A percentile compares a stretch with the other conserved stretches of the same genome.
These are phyloP conservation scores for Phrynocephalus guinanensis DNA, from an alignment of 2,797 vertebrate genomes.

Conservation along the genomic window DNA sequence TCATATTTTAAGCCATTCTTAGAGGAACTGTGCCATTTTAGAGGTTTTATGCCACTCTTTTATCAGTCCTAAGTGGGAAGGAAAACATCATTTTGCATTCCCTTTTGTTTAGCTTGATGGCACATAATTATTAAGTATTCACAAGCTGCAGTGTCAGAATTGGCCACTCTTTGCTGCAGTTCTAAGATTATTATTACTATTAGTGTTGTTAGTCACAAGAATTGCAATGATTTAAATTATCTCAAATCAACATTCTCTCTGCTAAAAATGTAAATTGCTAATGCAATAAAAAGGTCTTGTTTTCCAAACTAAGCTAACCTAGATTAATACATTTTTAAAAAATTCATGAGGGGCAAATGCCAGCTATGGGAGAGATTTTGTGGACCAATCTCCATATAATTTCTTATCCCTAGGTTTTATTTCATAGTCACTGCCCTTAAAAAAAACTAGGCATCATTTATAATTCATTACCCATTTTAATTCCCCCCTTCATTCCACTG, in stretches of 20 bases:
- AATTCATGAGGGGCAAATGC: slow-evolving; percentile 31
- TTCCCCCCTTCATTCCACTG: slow-evolving; percentile 42
- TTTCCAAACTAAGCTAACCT: neutral
- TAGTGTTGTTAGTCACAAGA: slow-evolving; percentile 21
- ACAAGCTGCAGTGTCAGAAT: too few species aligned
- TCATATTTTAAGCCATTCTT: too few species aligned
- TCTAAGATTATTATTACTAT: too few species aligned
- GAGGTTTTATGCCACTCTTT: too few species aligned
- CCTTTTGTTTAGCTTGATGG: too few species aligned
- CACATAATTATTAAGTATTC: too few species aligned
- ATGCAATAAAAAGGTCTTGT: slow-evolving; percentile 21
- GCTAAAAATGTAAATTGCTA: neutral
- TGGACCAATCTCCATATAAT: slow-evolving; percentile 50
- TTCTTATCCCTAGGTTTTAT: slow-evolving; percentile 50
- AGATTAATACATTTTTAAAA: neutral
- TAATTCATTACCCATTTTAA: slow-evolving; percentile 22
- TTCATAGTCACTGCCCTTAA: slow-evolving; percentile 60
- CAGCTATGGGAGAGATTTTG: slow-evolving; percentile 38
- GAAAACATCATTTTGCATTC: too few species aligned
- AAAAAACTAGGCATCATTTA: slow-evolving; percentile 29
- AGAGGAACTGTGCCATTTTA: too few species aligned
- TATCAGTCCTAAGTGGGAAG: too few species aligned
- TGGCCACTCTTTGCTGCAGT: neutral
- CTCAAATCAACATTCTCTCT: slow-evolving; percentile 13
- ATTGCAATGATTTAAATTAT: slow-evolving; percentile 13